A percentile compares a stretch with the other conserved stretches of the same genome.
These are phyloP conservation scores for Oceanodroma leucorhoa DNA, from an alignment of 2,797 vertebrate species.

Conservation along the genomic window DNA sequence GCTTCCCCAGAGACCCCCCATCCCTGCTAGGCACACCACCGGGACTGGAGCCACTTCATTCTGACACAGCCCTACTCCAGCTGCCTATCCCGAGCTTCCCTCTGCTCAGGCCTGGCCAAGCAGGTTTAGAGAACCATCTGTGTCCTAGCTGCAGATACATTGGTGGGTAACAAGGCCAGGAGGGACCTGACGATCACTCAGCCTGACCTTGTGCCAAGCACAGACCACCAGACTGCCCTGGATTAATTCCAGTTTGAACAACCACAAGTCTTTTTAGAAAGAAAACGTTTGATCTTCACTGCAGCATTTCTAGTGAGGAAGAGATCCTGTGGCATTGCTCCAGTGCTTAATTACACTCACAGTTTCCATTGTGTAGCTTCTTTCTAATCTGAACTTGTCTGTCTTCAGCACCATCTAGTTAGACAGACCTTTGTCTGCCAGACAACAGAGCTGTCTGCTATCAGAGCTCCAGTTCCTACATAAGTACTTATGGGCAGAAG, in stretches of 20 bases:
- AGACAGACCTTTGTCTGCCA: not conserved
- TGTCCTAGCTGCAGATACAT: not conserved
- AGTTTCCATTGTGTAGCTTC: not conserved
- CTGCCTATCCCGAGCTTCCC: not conserved
- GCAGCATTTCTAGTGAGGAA: not conserved
- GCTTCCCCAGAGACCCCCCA: too few relatives aligned
- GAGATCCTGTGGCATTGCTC: not conserved
- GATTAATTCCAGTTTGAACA: not conserved
- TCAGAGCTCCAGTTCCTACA: not conserved
- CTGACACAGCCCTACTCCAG: not conserved
- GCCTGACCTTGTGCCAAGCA: not conserved
- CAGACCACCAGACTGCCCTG: not conserved
- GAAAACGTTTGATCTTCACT: not conserved
- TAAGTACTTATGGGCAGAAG: not conserved
- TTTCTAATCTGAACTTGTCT: not conserved
- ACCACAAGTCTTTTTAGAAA: not conserved
- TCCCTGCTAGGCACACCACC: not conserved
- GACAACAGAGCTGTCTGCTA: not conserved
- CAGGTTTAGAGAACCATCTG: not conserved
- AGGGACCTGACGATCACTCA: not conserved
- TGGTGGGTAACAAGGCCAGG: not conserved
- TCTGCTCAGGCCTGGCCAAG: not conserved
- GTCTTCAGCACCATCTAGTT: not conserved
- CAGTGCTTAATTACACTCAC: constrained; percentile 7
- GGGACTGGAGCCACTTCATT: too few relatives aligned